A percentile compares a stretch with the other conserved stretches of the same genome.
phyloP scores from a whole-genome alignment of 2,888 invertebrate genomes.

The Stomorhina lunata region DNA sequence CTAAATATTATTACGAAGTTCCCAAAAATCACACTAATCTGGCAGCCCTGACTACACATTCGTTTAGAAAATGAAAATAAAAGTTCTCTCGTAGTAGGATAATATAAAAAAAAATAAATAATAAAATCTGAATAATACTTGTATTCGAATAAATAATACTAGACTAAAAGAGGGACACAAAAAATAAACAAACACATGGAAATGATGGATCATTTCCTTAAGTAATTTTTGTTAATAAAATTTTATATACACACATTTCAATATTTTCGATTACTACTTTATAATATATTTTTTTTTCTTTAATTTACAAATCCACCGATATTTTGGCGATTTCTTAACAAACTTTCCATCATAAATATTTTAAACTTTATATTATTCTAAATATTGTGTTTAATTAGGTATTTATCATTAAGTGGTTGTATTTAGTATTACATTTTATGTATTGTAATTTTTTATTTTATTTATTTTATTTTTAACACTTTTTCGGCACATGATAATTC shows the following conservation, averaged over 20 bases:
- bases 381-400: background rate
- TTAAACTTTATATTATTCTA: background rate
- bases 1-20: too few relatives aligned
- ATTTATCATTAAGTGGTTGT: background rate
- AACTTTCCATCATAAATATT: background rate
- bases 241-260: background rate
- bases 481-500: conserved; percentile 25
- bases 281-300: background rate
- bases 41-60: too few relatives aligned
- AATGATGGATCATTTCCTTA: conserved; percentile 77
- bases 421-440: conserved; percentile 16
- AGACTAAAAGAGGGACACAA: conserved; percentile 10
- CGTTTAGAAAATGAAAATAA: too few relatives aligned
- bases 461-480: conserved; percentile 8
- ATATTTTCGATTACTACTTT: background rate
- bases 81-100: conserved; percentile 24
- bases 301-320: background rate
- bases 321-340: background rate
- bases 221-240: conserved; percentile 74
- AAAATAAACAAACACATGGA: conserved; percentile 57
- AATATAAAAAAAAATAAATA: conserved; percentile 22
- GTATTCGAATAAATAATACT: background rate
- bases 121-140: background rate
- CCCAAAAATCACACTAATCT: too few relatives aligned
- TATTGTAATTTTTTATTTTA: background rate